phyloP scores from a whole-genome alignment of 2,888 invertebrate genomes.

The Trichopria drosophilae region DNA sequence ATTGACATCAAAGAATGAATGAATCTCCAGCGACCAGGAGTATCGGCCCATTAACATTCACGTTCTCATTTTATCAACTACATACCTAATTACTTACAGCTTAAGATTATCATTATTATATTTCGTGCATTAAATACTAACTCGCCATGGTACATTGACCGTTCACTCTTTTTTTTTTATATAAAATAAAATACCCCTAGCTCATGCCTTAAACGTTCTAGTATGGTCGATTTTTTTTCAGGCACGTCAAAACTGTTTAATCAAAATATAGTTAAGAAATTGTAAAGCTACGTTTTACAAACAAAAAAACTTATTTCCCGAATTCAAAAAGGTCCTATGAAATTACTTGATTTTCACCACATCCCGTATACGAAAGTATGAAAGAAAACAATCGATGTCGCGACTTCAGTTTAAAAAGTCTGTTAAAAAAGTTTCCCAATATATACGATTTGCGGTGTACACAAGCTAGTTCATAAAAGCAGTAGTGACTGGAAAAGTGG shows the following conservation, averaged over 20 bases:
- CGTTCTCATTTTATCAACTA: slow-evolving; percentile 39
- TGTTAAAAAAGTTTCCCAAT: too few relatives aligned
- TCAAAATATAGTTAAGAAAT: too few relatives aligned
- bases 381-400: slow-evolving; percentile 30
- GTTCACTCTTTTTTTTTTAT: slow-evolving; percentile 10
- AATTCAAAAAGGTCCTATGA: too few relatives aligned
- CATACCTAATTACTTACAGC: slow-evolving; percentile 50
- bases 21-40: slow-evolving; percentile 18
- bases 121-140: slow-evolving; percentile 50
- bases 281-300: too few relatives aligned
- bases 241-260: too few relatives aligned
- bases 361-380: too few relatives aligned
- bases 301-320: too few relatives aligned
- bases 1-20: slow-evolving; percentile 9
- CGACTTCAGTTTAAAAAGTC: slow-evolving; percentile 10
- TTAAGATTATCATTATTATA: slow-evolving; percentile 49
- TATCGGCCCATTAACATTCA: slow-evolving; percentile 27
- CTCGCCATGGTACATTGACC: slow-evolving; percentile 40
- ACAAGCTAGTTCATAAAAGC: slow-evolving; percentile 34
- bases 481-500: slow-evolving; percentile 42
- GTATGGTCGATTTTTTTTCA: too few relatives aligned
- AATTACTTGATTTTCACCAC: too few relatives aligned
- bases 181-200: slow-evolving; percentile 32
- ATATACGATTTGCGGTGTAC: too few relatives aligned
- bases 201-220: too few relatives aligned